Conservation (phyloP, 1,140 invertebrate genomes). For the Drosophila albomicans region DNA sequence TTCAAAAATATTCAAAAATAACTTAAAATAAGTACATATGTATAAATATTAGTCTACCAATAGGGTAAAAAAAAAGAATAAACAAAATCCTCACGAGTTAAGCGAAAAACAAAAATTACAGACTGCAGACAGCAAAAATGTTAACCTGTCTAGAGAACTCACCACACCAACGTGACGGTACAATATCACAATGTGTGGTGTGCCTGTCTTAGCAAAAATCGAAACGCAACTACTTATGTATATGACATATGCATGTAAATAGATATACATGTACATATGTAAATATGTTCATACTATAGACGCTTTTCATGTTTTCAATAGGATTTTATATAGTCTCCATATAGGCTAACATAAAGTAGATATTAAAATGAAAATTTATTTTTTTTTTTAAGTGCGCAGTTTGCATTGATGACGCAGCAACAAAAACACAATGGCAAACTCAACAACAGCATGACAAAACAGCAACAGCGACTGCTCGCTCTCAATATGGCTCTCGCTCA, state of each 20-base stretch:
- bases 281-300: neutral
- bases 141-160: conserved; percentile 59
- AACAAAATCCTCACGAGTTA: conserved; percentile 1
- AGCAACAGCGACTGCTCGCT: conserved; percentile 48
- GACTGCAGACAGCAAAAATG: conserved; percentile 58
- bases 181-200: conserved; percentile 57
- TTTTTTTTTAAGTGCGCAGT: conserved; percentile 70
- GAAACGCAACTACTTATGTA: neutral
- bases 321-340: too few relatives aligned
- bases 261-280: conserved; percentile 18
- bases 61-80: neutral
- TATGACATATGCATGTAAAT: conserved; percentile 3
- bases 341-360: conserved; percentile 20
- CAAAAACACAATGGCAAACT: conserved; percentile 63
- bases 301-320: too few relatives aligned
- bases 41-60: too few relatives aligned
- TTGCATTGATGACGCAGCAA: conserved; percentile 81
- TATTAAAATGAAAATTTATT: conserved; percentile 61
- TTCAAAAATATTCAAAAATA: too few relatives aligned
- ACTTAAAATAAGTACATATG: too few relatives aligned
- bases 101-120: conserved; percentile 33
- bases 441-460: conserved; percentile 54
- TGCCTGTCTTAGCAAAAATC: conserved; percentile 23
- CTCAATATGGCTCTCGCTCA: conserved; percentile 22
- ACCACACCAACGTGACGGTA: conserved; percentile 46